Evolutionary conservation across 2,888 invertebrate genomes (phyloP).

Genomic region (Dyspetes luteomarginatus): DNA sequence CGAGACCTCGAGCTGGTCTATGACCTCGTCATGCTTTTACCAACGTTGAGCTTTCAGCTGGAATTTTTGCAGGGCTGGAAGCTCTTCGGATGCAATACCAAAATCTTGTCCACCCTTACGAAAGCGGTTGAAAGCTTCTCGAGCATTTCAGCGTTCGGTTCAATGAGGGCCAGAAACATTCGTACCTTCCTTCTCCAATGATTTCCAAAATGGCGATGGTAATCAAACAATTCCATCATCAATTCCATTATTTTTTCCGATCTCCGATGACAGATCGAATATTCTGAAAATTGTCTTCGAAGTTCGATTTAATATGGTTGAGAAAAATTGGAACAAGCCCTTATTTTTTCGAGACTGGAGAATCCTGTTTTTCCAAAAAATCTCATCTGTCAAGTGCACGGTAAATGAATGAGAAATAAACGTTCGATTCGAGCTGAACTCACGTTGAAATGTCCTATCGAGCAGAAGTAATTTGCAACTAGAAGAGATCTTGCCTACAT

Average conservation of each 20-base stretch:
- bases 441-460: not conserved
- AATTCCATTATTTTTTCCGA: too few relatives aligned
- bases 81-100: too few relatives aligned
- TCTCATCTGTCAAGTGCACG: not conserved
- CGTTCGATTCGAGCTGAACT: not conserved
- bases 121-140: too few relatives aligned
- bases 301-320: not conserved
- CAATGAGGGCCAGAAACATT: too few relatives aligned
- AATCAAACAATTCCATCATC: too few relatives aligned
- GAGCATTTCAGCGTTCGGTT: too few relatives aligned
- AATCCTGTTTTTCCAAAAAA: not conserved
- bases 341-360: not conserved
- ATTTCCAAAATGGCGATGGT: too few relatives aligned
- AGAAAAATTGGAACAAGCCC: not conserved
- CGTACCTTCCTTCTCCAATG: too few relatives aligned
- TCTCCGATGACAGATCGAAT: too few relatives aligned
- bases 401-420: not conserved
- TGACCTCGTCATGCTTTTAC: not conserved
- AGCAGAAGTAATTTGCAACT: not conserved
- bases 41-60: not conserved
- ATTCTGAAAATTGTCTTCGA: not conserved
- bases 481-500: not conserved
- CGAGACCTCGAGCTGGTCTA: not conserved
- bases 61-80: too few relatives aligned
- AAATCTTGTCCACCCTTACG: too few relatives aligned